Evolutionary conservation across 2,113 vertebrate species (phyloP).

Genomic region (Isurus oxyrinchus): DNA sequence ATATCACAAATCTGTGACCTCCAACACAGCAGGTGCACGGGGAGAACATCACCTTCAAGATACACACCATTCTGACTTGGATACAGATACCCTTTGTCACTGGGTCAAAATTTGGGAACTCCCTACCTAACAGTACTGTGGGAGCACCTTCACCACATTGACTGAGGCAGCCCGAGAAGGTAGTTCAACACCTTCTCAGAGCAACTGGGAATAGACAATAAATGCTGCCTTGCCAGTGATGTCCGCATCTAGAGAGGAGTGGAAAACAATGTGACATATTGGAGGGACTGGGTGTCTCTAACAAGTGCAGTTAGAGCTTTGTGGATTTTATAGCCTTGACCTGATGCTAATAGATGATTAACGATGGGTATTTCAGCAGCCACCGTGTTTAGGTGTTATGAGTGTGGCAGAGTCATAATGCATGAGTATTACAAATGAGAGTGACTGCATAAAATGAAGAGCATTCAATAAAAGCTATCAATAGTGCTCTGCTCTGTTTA

Average conservation of each 20-base stretch:
- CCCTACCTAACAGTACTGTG: background rate
- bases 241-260: background rate
- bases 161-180: background rate
- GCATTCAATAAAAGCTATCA: background rate
- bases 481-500: background rate
- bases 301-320: background rate
- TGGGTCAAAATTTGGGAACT: background rate
- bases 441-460: background rate
- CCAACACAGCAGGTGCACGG: background rate
- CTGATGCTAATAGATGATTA: background rate
- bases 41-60: background rate
- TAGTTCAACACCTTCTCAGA: background rate
- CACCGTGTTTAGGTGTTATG: background rate
- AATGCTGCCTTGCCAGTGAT: background rate
- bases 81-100: background rate
- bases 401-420: background rate
- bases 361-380: background rate
- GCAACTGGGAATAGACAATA: background rate
- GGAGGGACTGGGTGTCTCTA: background rate
- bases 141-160: background rate
- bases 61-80: background rate
- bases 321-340: background rate
- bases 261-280: background rate
- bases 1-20: background rate
- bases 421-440: background rate